Conservation (phyloP, 1,140 invertebrate species). For the Luehdorfia chinensis region DNA sequence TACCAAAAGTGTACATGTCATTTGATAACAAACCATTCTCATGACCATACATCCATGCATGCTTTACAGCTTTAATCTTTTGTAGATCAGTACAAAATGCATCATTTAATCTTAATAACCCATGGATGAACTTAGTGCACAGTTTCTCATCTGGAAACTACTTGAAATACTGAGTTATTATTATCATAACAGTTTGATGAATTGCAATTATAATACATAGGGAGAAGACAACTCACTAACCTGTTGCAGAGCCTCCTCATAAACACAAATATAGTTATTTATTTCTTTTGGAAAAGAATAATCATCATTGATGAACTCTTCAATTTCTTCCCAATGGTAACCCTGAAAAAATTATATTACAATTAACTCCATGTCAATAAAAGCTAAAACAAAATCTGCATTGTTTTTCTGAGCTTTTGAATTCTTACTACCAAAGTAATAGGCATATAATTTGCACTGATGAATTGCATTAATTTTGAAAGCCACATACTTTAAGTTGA, state of each 20-base stretch:
- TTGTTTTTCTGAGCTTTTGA: too few species aligned
- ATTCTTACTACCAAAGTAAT: too few species aligned
- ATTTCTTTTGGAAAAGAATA: constrained; percentile 42
- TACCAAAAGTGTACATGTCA: constrained; percentile 64
- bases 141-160: constrained; percentile 62
- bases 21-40: constrained; percentile 51
- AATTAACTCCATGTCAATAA: too few species aligned
- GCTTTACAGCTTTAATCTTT: constrained; percentile 53
- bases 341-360: constrained; percentile 52
- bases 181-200: too few species aligned
- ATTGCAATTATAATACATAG: too few species aligned
- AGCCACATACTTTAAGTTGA: too few species aligned
- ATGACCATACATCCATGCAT: constrained; percentile 55
- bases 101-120: constrained; percentile 43
- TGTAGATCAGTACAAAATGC: constrained; percentile 47
- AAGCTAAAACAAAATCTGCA: too few species aligned
- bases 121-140: constrained; percentile 58
- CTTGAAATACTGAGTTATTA: constrained; percentile 19
- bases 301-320: constrained; percentile 50
- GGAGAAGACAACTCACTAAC: constrained; percentile 37
- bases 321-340: constrained; percentile 57
- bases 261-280: constrained; percentile 48
- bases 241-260: constrained; percentile 58
- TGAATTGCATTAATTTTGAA: too few species aligned
- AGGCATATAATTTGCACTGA: too few species aligned